Percentiles rank a stretch among this genome's conserved stretches.
phyloP scores from a whole-genome alignment of 2,113 vertebrate genomes.

The Hiodon alosoides region DNA sequence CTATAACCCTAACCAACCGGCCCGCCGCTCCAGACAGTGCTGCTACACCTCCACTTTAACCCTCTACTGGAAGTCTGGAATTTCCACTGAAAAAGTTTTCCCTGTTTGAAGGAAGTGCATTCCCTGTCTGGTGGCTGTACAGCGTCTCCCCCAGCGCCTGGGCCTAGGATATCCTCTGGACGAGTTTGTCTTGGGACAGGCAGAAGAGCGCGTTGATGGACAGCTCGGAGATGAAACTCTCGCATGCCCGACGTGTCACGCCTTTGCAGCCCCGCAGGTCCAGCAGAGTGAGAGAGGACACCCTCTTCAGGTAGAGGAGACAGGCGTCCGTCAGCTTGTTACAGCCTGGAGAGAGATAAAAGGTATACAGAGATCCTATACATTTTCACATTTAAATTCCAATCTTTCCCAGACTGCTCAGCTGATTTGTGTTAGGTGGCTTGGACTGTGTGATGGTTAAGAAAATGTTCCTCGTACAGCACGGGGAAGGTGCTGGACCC shows the following conservation, averaged over 20 bases:
- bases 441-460: too few species aligned
- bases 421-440: too few species aligned
- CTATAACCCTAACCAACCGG: too few species aligned
- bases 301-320: conserved; percentile 81
- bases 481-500: too few species aligned
- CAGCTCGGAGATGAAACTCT: conserved; percentile 93
- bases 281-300: conserved; percentile 78
- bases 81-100: neutral
- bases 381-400: too few species aligned
- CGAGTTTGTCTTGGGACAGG: conserved; percentile 93
- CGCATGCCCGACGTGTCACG: conserved; percentile 82
- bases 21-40: too few species aligned
- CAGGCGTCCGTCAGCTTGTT: conserved; percentile 88
- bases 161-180: conserved; percentile 86
- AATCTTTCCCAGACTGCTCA: too few species aligned
- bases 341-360: conserved; percentile 66
- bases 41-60: too few species aligned
- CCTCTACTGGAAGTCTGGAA: neutral
- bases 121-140: neutral
- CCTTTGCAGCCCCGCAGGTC: conserved; percentile 88
- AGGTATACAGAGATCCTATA: neutral
- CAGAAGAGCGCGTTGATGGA: conserved; percentile 87
- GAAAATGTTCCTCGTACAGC: too few species aligned
- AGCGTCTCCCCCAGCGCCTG: conserved; percentile 33
- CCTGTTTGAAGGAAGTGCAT: neutral